Conservation (phyloP, 2,888 invertebrate species). For the Theodoxus fluviatilis region DNA sequence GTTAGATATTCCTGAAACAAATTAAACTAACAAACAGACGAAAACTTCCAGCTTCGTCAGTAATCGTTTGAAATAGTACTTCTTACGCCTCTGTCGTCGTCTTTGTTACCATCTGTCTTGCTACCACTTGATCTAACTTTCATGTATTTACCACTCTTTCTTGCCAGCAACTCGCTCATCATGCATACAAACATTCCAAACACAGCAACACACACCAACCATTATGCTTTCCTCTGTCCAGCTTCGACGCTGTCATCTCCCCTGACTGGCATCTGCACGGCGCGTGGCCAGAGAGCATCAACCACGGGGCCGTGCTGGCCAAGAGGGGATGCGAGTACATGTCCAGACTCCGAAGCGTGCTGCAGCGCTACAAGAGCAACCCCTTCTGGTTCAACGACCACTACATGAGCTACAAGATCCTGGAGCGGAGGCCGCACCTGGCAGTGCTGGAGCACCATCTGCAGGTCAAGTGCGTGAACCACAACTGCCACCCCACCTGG, state of each 20-base stretch:
- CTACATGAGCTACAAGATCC: constrained; percentile 35
- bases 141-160: too few relatives aligned
- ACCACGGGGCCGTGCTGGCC: constrained; percentile 36
- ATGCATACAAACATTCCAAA: too few relatives aligned
- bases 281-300: constrained; percentile 37
- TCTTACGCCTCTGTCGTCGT: too few relatives aligned
- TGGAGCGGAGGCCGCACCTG: constrained; percentile 31
- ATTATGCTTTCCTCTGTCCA: neutral
- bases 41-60: too few relatives aligned
- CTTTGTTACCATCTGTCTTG: too few relatives aligned
- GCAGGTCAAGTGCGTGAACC: constrained; percentile 37
- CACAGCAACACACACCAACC: too few relatives aligned
- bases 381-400: constrained; percentile 37
- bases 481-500: constrained; percentile 40
- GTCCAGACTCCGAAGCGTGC: constrained; percentile 29
- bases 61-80: too few relatives aligned
- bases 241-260: constrained; percentile 34
- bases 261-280: constrained; percentile 38
- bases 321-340: constrained; percentile 36
- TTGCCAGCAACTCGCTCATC: too few relatives aligned
- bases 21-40: too few relatives aligned
- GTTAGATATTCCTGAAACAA: too few relatives aligned
- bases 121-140: too few relatives aligned
- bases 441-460: constrained; percentile 33
- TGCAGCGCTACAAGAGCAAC: constrained; percentile 32